A percentile compares a stretch with the other conserved stretches of the same genome.
Conservation (phyloP, 2,888 invertebrate species). For the Drosophila merina region DNA sequence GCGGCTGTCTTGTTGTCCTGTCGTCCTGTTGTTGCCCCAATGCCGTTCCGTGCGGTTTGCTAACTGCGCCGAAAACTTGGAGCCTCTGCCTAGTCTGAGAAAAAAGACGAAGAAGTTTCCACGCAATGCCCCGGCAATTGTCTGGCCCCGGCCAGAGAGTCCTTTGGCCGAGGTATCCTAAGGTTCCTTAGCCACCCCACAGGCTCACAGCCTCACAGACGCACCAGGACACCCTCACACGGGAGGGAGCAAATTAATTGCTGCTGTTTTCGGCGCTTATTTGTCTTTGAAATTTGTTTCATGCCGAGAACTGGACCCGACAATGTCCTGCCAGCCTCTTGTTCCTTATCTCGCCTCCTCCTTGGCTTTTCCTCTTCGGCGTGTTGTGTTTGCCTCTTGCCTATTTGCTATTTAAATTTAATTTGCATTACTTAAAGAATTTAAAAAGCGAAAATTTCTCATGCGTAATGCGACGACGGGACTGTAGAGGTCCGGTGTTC, state of each 20-base stretch:
- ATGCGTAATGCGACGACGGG: constrained; percentile 60
- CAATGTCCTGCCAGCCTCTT: constrained; percentile 28
- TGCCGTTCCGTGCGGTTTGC: constrained; percentile 65
- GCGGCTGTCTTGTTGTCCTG: constrained; percentile 54
- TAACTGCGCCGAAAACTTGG: constrained; percentile 69
- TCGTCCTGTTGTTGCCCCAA: constrained; percentile 23
- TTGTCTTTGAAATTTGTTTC: constrained; percentile 80
- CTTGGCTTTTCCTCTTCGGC: constrained; percentile 18
- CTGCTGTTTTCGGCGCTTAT: constrained; percentile 79
- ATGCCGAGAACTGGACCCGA: constrained; percentile 50
- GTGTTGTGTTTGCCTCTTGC: constrained; percentile 64
- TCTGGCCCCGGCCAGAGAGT: constrained; percentile 57
- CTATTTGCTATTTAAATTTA: constrained; percentile 80
- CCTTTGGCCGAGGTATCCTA: constrained; percentile 14
- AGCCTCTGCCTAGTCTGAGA: constrained; percentile 49
- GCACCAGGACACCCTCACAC: constrained; percentile 55
- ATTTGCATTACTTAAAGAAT: constrained; percentile 80
- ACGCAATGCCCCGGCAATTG: constrained; percentile 59
- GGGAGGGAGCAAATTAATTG: constrained; percentile 74
- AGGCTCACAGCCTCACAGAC: constrained; percentile 5
- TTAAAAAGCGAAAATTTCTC: constrained; percentile 74
- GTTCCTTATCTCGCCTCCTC: constrained; percentile 1
- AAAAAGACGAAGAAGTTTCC: constrained; percentile 56
- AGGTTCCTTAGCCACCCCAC: constrained; percentile 30
- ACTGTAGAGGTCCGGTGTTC: constrained; percentile 27